Evolutionary conservation across 2,888 invertebrate species (phyloP), one percentile per base, ranked within the genome.

Genomic region (Drosophila lacicola): DNA sequence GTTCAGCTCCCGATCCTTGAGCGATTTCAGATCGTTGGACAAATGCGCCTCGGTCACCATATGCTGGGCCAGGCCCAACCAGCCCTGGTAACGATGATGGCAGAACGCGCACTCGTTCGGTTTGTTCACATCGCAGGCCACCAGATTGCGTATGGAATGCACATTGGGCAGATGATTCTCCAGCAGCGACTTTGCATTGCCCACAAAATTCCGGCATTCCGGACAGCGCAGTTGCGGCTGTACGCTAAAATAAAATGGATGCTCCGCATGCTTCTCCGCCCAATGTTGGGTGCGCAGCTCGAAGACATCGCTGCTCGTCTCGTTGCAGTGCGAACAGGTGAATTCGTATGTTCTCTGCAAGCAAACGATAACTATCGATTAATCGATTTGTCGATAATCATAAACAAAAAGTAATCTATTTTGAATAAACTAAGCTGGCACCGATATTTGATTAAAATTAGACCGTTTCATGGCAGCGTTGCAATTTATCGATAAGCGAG

Each of bases 101-200:
- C 90, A 91, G 71, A 82, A 90, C 0, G 82, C 91, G 58, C 91
- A 90, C 4, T 86, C 72, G 2, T 39, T 39, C 0, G 80, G 66
- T 2, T 58, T 45, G 0, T 66, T 62, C 2, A 78, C 53, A 64
- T 92, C 91, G 19, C 86, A 82, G 1, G 89, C 93, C 39, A 91
- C 89, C 34, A 88, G 91, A 0, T 89, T 91, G 4, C 92, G 91
- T 1, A 90, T 90, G 0, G 90, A 77, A 6, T 84, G 90, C 0
- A 37, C 33, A 6, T 65, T 74, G 6, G 71, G 42, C 25, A 90
- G 58, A 61, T 90, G 90, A 0, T 57, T 39, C 1, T 79, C 51
- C 21, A 83, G 70, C 55, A 91, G 17, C 6, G 70, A 34, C 10
- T 74, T 78, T 25, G 85, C 74, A 44, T 78, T 87, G 14, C 88